Evolutionary conservation across 1,140 invertebrate species (phyloP), one percentile per base, ranked within the genome.

Genomic region (Rhizoglyphus robini): DNA sequence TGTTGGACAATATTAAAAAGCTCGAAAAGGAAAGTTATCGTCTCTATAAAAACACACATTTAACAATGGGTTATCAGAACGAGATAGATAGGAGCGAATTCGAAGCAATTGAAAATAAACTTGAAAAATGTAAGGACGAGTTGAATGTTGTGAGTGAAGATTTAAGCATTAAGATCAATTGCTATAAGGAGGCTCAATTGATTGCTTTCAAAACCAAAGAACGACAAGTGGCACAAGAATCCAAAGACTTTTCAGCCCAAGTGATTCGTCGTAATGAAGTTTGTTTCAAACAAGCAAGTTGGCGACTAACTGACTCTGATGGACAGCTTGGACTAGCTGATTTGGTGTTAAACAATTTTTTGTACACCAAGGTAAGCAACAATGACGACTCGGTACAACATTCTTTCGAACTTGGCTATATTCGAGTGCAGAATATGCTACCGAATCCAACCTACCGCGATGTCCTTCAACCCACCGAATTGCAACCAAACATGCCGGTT

Each of bases 271-370:
- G 89, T 27, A 94, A 93, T 74, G 95, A 99, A 79, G 96, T 99
- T 69, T 97, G 91, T 75, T 98, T 99, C 74, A 96, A 96, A 76
- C 89, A 94, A 75, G 95, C 95, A n/a, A 87, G 93, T 69, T 99
- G 96, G 96, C 77, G 93, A 61, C 81, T 99, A 29, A 99, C 95
- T 0, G 93, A 98, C 76, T 86, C 88, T 4, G 95, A 99, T 80
- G 95, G 96, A 0, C 94, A 96, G 75, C 83, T 98, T 54, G 94
- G 93, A 54, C 92, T 99, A 69, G 88, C 94, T 2, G 94, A 99
- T 79, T 79, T 98, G 41, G 85, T 93, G 25, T 82, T 99, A 0
- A 89, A 88, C 60, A 97, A 97, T 75, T 99, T 99, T 76, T 79
- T 98, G 78, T 98, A 98, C 74, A 96, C 90, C 0, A 96, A 97